Evolutionary conservation across 2,888 invertebrate genomes (phyloP).

Genomic region (Nomada flava): DNA sequence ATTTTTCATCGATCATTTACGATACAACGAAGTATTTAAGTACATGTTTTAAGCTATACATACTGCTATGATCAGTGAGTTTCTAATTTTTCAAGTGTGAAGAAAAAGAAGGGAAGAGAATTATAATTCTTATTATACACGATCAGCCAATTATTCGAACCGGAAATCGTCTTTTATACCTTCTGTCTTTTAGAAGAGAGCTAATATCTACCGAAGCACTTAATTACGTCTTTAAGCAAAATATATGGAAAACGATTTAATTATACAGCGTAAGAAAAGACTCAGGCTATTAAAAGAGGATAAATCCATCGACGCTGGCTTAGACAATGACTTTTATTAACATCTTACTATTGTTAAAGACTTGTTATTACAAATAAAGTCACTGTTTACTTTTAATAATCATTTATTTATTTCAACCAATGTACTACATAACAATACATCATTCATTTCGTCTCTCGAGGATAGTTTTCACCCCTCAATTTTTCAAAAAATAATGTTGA

Average conservation of each 20-base stretch:
- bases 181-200: conserved; percentile 3
- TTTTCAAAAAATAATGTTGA: not conserved
- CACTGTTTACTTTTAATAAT: conserved; percentile 57
- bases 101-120: not conserved
- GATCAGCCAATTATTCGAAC: conserved; percentile 23
- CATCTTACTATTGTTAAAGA: conserved; percentile 58
- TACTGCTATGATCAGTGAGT: conserved; percentile 17
- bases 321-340: conserved; percentile 54
- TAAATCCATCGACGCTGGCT: conserved; percentile 41
- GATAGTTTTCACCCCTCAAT: not conserved
- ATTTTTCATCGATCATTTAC: conserved; percentile 30
- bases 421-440: not conserved
- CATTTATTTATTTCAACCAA: conserved; percentile 28
- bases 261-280: conserved; percentile 43
- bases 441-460: not conserved
- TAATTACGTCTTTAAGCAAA: conserved; percentile 51
- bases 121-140: conserved; percentile 23
- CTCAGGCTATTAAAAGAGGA: conserved; percentile 45
- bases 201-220: conserved; percentile 28
- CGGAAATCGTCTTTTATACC: conserved; percentile 4
- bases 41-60: conserved; percentile 23
- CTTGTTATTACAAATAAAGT: conserved; percentile 59
- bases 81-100: conserved; percentile 31
- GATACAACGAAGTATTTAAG: conserved; percentile 50
- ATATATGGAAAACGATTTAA: conserved; percentile 40